Evolutionary conservation across 2,113 vertebrate genomes (phyloP).

Genomic region (Spheniscus mendiculus): DNA sequence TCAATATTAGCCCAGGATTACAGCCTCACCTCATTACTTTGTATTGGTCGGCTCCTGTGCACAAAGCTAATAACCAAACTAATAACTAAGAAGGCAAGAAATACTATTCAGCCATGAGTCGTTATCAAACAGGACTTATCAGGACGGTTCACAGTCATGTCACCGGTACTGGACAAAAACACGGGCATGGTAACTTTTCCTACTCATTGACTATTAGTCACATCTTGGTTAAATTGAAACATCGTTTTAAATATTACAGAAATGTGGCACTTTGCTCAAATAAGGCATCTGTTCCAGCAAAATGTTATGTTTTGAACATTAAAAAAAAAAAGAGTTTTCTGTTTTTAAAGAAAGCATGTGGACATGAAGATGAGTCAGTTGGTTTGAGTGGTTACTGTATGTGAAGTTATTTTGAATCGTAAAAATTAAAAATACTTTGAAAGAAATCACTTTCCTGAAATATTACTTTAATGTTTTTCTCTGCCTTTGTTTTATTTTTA

Average conservation of each 20-base stretch:
- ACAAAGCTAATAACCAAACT: neutral
- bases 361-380: slow-evolving; percentile 74
- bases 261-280: slow-evolving; percentile 71
- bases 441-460: slow-evolving; percentile 76
- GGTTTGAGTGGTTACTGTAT: slow-evolving; percentile 69
- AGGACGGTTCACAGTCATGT: neutral
- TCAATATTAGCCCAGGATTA: neutral
- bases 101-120: neutral
- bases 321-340: slow-evolving; percentile 62
- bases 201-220: slow-evolving; percentile 63
- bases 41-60: neutral
- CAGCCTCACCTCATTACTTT: neutral
- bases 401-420: slow-evolving; percentile 70
- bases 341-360: slow-evolving; percentile 77
- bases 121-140: neutral
- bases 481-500: slow-evolving; percentile 70
- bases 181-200: neutral
- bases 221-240: slow-evolving; percentile 64
- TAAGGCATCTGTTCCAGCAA: slow-evolving; percentile 78
- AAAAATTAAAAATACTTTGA: slow-evolving; percentile 76
- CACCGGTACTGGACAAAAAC: neutral
- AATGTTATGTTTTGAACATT: slow-evolving; percentile 75
- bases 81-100: neutral
- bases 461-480: slow-evolving; percentile 72
- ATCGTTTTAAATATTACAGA: slow-evolving; percentile 73